Evolutionary conservation across 2,797 vertebrate species (phyloP).

Genomic region (Dipus sagitta): DNA sequence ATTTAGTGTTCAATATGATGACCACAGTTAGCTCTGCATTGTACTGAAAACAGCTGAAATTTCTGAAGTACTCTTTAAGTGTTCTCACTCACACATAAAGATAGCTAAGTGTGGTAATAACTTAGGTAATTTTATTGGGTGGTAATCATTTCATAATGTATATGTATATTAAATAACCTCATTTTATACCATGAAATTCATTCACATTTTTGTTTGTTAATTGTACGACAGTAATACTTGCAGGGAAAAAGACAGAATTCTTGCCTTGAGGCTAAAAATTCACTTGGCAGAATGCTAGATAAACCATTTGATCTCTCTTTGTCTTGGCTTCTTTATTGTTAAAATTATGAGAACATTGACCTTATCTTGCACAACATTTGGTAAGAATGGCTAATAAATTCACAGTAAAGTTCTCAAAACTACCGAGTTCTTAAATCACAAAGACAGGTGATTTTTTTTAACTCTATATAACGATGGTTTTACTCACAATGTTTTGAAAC

Average conservation of each 20-base stretch:
- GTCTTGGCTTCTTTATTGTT: slow-evolving; percentile 47
- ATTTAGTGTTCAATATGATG: not conserved
- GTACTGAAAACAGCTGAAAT: not conserved
- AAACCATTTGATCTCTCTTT: slow-evolving; percentile 48
- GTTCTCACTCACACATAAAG: not conserved
- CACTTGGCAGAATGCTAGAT: not conserved
- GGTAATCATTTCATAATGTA: not conserved
- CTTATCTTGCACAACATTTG: slow-evolving; percentile 4
- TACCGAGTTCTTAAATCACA: not conserved
- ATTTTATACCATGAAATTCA: not conserved
- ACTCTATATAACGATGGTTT: not conserved
- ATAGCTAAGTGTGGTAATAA: not conserved
- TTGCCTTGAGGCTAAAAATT: not conserved
- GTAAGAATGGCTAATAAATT: slow-evolving; percentile 52
- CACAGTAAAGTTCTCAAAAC: slow-evolving; percentile 29
- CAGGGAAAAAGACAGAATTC: not conserved
- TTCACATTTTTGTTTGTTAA: not conserved
- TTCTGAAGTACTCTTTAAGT: not conserved
- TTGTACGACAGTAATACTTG: not conserved
- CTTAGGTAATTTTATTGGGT: not conserved
- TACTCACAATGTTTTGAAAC: not conserved
- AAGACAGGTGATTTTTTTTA: not conserved
- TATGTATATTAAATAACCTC: not conserved
- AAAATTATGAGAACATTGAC: slow-evolving; percentile 65
- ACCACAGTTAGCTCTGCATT: not conserved